Evolutionary conservation across 2,113 vertebrate species (phyloP).

Genomic region (Chlamydotis undulata): DNA sequence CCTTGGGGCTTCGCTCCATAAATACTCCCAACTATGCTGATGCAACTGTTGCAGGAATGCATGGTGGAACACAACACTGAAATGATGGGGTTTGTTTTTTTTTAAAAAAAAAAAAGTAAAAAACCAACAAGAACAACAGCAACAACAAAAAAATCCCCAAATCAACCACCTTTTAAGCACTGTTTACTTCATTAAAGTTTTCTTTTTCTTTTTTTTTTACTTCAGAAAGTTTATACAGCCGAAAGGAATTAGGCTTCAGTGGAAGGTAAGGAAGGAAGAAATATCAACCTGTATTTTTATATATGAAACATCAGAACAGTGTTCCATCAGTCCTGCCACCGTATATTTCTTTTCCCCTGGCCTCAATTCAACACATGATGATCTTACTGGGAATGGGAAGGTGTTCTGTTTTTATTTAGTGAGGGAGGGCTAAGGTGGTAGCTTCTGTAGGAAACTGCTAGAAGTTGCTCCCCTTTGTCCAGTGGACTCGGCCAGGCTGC

Average conservation of each 20-base stretch:
- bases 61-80: background rate
- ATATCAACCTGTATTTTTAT: background rate
- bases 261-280: background rate
- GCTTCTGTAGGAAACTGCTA: too few species aligned
- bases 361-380: background rate
- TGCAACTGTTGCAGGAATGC: slow-evolving; percentile 15
- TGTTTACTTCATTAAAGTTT: background rate
- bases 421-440: too few species aligned
- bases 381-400: background rate
- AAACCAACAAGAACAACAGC: background rate
- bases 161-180: background rate
- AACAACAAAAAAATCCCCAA: background rate
- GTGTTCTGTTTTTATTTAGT: too few species aligned
- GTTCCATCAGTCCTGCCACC: background rate
- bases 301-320: background rate
- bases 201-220: too few species aligned
- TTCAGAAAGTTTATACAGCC: background rate
- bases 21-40: slow-evolving; percentile 26
- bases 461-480: too few species aligned
- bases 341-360: background rate
- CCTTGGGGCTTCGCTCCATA: slow-evolving; percentile 25
- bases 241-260: background rate
- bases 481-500: too few species aligned
- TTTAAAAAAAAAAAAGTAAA: background rate
- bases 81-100: background rate